These are phyloP conservation scores for Hipposideros larvatus DNA, from an alignment of 2,797 vertebrate genomes.

Conservation along the genomic window DNA sequence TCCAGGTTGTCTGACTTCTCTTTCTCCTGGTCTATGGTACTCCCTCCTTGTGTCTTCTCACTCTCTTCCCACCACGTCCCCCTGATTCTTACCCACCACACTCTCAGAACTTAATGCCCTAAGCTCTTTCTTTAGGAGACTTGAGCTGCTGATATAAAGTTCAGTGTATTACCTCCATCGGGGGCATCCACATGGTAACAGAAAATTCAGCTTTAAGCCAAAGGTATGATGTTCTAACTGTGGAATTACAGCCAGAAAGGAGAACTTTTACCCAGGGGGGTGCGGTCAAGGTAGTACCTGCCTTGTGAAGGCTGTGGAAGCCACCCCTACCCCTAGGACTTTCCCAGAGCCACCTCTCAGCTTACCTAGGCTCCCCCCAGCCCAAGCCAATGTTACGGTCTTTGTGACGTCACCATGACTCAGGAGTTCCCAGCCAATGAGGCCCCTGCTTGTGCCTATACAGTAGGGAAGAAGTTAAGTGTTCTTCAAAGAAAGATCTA, in stretches of 20 bases:
- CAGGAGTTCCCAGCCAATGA: constrained; percentile 65
- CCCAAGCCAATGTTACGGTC: not conserved
- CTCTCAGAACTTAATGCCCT: not conserved
- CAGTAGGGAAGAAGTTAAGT: not conserved
- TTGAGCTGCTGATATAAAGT: not conserved
- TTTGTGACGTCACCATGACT: constrained; percentile 80
- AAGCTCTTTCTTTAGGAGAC: not conserved
- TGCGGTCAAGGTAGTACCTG: constrained; percentile 63
- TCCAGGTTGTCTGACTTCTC: not conserved
- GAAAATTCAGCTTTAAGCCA: constrained; percentile 64
- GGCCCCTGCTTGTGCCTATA: not conserved
- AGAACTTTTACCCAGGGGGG: not conserved
- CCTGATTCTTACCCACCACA: too few relatives aligned
- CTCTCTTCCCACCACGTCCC: not conserved
- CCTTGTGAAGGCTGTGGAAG: not conserved
- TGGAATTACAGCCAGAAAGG: constrained; percentile 17
- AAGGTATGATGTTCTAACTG: constrained; percentile 49
- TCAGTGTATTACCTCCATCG: constrained; percentile 63
- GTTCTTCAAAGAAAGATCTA: not conserved
- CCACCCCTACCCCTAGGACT: constrained; percentile 57
- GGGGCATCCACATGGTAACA: constrained; percentile 64
- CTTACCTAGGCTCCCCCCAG: constrained; percentile 62
- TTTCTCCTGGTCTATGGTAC: not conserved
- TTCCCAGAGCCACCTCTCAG: not conserved
- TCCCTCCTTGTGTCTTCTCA: not conserved